Conservation (phyloP, 2,888 invertebrate species). For the Orchesella flavescens region DNA sequence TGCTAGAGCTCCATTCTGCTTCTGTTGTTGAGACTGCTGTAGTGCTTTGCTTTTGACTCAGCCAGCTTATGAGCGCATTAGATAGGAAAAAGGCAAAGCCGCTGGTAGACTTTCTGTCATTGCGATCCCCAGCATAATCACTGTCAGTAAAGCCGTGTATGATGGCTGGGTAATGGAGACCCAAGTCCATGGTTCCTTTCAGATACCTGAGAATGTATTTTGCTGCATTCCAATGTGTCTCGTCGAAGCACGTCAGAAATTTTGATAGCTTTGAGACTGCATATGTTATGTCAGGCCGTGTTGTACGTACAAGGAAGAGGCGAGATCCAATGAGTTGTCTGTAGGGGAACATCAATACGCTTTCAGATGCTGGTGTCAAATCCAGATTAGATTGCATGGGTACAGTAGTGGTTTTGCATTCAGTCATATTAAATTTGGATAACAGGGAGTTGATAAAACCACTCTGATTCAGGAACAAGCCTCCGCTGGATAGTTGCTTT, state of each 20-base stretch:
- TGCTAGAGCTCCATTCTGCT: conserved; percentile 64
- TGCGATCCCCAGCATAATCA: not conserved
- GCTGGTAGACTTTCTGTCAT: not conserved
- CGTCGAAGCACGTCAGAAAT: conserved; percentile 62
- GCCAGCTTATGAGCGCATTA: conserved; percentile 57
- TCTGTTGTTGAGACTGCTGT: conserved; percentile 67
- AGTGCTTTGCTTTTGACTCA: conserved; percentile 49
- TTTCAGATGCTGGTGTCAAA: not conserved
- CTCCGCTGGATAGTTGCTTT: not conserved
- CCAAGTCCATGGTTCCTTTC: conserved; percentile 47
- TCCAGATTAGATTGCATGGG: conserved; percentile 49
- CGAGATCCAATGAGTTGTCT: conserved; percentile 68
- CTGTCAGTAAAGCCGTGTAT: conserved; percentile 24
- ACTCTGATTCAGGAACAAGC: conserved; percentile 32
- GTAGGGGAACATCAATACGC: conserved; percentile 48
- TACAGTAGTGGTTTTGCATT: conserved; percentile 32
- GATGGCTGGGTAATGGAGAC: conserved; percentile 16
- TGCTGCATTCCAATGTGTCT: conserved; percentile 65
- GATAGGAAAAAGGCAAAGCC: not conserved
- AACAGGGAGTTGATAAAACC: conserved; percentile 30
- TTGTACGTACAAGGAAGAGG: conserved; percentile 64
- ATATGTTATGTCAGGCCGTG: conserved; percentile 70
- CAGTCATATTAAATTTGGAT: conserved; percentile 41
- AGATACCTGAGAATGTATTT: conserved; percentile 62
- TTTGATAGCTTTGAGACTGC: conserved; percentile 67